These are phyloP conservation scores for Catocala sponsa DNA, from an alignment of 2,888 invertebrate genomes.

Conservation along the genomic window DNA sequence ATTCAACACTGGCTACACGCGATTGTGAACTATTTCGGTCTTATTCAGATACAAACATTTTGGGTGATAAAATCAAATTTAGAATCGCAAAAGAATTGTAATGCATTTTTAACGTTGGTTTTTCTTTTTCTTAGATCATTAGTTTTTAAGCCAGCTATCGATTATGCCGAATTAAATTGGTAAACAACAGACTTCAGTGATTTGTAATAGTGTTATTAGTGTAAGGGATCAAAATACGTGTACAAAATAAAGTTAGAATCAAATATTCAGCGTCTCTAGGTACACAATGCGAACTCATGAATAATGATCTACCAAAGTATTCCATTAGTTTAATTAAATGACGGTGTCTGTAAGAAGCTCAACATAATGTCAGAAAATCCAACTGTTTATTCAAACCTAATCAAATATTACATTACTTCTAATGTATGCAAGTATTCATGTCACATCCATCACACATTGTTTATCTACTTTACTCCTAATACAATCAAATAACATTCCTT, in stretches of 20 bases:
- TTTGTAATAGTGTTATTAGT: no score
- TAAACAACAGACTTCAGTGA: no score
- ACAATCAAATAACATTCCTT: conserved; percentile 25
- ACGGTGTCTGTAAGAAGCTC: conserved; percentile 74
- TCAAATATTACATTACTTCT: conserved; percentile 51
- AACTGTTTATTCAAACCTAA: conserved; percentile 45
- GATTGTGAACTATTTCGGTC: no score
- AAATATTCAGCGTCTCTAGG: conserved; percentile 41
- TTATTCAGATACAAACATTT: no score
- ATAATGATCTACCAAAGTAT: conserved; percentile 27
- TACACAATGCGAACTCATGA: conserved; percentile 54
- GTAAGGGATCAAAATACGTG: not conserved
- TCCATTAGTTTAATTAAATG: conserved; percentile 60
- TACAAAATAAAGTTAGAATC: not conserved
- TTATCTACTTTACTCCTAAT: conserved; percentile 42
- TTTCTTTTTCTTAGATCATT: no score
- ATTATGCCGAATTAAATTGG: no score
- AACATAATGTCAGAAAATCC: conserved; percentile 50
- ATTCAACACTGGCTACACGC: conserved; percentile 44
- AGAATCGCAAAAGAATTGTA: no score
- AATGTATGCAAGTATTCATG: conserved; percentile 50
- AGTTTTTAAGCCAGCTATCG: no score
- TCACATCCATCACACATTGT: conserved; percentile 57
- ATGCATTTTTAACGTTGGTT: no score
- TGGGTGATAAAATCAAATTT: no score